Conservation (phyloP, 2,888 invertebrate genomes). For the Pharmacophagus antenor region DNA sequence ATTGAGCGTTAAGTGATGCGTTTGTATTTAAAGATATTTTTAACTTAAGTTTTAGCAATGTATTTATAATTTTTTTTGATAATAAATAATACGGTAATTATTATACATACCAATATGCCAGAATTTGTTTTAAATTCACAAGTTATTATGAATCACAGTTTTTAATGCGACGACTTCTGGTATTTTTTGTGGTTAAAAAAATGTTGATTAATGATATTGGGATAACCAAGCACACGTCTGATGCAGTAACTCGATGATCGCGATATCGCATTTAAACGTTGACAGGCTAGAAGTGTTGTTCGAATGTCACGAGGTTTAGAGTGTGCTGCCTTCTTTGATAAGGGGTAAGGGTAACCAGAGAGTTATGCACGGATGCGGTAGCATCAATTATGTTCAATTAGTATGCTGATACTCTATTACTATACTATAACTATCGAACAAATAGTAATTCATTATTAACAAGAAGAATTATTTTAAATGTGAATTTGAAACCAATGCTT, state of each 20-base stretch:
- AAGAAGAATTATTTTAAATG: background rate
- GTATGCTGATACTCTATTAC: background rate
- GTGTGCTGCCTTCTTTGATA: slow-evolving; percentile 53
- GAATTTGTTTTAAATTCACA: slow-evolving; percentile 1
- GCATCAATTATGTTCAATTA: slow-evolving; percentile 19
- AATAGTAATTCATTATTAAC: background rate
- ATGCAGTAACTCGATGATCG: slow-evolving; percentile 46
- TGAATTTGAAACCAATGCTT: background rate
- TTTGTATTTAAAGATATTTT: too few species aligned
- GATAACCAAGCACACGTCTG: slow-evolving; percentile 46
- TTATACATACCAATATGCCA: slow-evolving; percentile 16
- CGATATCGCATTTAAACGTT: slow-evolving; percentile 45
- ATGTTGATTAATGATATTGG: slow-evolving; percentile 37
- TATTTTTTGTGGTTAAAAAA: slow-evolving; percentile 4
- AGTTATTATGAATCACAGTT: slow-evolving; percentile 7
- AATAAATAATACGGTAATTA: too few species aligned
- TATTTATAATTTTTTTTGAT: too few species aligned
- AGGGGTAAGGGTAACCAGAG: slow-evolving; percentile 59
- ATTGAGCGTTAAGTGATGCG: too few species aligned
- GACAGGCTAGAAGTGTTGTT: slow-evolving; percentile 39
- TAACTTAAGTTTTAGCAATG: too few species aligned
- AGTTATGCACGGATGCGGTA: slow-evolving; percentile 25
- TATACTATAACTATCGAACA: background rate
- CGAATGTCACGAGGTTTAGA: slow-evolving; percentile 58
- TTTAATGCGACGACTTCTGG: background rate